Evolutionary conservation across 2,888 invertebrate genomes (phyloP).

Genomic region (Mamestra brassicae): DNA sequence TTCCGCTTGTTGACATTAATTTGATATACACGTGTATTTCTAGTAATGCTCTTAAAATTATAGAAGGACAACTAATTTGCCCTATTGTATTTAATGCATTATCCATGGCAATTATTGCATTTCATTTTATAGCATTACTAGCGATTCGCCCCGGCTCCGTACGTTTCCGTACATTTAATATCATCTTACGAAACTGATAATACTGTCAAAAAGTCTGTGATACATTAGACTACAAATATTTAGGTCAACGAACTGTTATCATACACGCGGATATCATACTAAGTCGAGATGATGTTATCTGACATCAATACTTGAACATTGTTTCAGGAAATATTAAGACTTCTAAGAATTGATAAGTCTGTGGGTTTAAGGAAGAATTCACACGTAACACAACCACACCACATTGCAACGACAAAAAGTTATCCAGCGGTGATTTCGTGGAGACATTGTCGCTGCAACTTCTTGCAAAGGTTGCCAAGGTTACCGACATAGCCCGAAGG

Average conservation of each 20-base stretch:
- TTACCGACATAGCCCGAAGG: too few species aligned
- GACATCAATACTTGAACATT: constrained; percentile 2
- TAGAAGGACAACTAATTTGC: not conserved
- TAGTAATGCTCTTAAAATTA: not conserved
- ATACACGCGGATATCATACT: not conserved
- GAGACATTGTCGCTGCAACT: too few species aligned
- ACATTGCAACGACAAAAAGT: too few species aligned
- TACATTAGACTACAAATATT: not conserved
- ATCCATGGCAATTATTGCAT: not conserved
- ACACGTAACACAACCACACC: too few species aligned
- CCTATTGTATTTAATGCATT: constrained; percentile 2
- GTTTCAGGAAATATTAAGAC: not conserved
- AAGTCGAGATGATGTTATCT: constrained; percentile 4
- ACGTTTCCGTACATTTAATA: not conserved
- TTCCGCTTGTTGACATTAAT: not conserved
- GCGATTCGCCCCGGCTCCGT: too few species aligned
- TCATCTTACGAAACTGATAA: not conserved
- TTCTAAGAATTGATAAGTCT: not conserved
- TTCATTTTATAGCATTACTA: not conserved
- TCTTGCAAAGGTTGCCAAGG: too few species aligned
- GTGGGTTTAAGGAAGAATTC: not conserved
- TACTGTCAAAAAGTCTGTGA: not conserved
- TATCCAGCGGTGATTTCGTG: too few species aligned
- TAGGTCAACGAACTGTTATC: constrained; percentile 28
- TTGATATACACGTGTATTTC: not conserved